Base-by-base conservation (phyloP, 2,113 vertebrate species). In the Varanus salvator region DNA sequence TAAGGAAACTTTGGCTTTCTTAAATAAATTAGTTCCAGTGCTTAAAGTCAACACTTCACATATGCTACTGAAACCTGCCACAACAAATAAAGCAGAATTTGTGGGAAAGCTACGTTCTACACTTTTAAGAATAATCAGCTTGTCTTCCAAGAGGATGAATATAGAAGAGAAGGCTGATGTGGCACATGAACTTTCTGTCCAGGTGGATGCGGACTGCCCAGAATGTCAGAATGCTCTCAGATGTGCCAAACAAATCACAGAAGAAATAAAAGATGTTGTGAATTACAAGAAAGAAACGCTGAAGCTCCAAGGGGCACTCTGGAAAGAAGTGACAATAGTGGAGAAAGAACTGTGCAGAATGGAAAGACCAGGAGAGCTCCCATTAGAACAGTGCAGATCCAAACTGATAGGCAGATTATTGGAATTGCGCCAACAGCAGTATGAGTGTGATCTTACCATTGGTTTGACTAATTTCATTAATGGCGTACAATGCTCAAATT, bases 71-170 rank as follows among this genome's bases (percentile, higher is more conserved):
- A 85, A 71, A 69, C 1, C 44, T 50, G 44, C 27, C 2, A 85
- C 0, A 1, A 50, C 27, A 3, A 85, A 85, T 52, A 71, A 27
- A 44, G 83, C 66, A 50, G 44, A 71, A 27, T 85, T 52, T 85
- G 83, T 85, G 12, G 44, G 11, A 71, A 27, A 31, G 44, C 66
- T 85, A 4, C 23, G 15, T 9, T 44, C 48, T 21, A 48, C 15
- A 17, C 1, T 74, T 31, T 1, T 23, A 77, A 88, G 95, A 34
- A 21, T 97, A 19, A 78, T 98, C 11, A 96, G 94, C 76, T 96
- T 95, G 77, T 85, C 91, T 68, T 94, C n/a, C 19, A 90, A 77
- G 64, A 69, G 1, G 6, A 29, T 74, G 25, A 86, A 68, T 80
- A 60, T 90, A 2, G 17, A 50, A 48, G 50, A 87, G 8, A 92